phyloP scores from a whole-genome alignment of 2,797 vertebrate genomes.

The Coccyzus lansbergi region DNA sequence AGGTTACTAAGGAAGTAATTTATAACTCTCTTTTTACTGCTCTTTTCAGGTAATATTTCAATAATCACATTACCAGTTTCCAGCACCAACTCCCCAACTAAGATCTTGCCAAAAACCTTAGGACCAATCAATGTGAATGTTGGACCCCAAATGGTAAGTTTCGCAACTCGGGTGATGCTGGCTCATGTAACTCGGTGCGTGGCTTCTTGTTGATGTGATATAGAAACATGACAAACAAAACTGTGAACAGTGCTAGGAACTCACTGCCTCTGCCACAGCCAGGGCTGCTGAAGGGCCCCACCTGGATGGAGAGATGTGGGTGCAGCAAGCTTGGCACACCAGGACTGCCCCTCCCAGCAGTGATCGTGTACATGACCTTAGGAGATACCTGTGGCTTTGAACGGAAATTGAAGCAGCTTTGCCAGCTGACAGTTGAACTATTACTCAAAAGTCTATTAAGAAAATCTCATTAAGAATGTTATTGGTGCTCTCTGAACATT shows the following conservation, averaged over 20 bases:
- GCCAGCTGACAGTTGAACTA: neutral
- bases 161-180: neutral
- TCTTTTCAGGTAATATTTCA: conserved; percentile 82
- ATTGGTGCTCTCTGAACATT: neutral
- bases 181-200: neutral
- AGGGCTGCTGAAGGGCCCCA: neutral
- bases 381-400: neutral
- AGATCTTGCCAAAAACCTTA: conserved; percentile 84
- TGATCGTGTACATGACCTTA: neutral
- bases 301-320: neutral
- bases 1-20: neutral
- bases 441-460: neutral
- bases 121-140: conserved; percentile 86
- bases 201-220: neutral
- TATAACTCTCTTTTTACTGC: neutral
- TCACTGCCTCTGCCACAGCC: neutral
- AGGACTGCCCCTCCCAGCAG: neutral
- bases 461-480: neutral
- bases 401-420: neutral
- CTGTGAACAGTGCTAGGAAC: neutral
- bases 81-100: conserved; percentile 80
- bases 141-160: conserved; percentile 85
- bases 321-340: neutral
- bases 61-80: conserved; percentile 78
- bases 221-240: neutral